Conservation (phyloP, 2,113 vertebrate species). For the Notechis scutatus region DNA sequence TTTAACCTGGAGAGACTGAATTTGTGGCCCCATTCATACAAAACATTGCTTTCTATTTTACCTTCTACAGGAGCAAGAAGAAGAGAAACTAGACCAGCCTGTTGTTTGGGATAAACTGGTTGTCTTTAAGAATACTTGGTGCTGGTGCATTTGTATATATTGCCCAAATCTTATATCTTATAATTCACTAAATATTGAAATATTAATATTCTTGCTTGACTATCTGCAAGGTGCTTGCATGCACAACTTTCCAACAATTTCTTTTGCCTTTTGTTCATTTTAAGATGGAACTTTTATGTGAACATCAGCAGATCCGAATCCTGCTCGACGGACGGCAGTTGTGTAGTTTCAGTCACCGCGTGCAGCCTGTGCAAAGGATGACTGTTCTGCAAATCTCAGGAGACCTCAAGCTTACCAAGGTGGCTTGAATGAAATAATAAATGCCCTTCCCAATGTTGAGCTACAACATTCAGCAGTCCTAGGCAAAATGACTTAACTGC, state of each 20-base stretch:
- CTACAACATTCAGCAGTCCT: background rate
- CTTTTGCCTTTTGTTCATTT: conserved; percentile 14
- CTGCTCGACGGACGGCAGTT: conserved; percentile 85
- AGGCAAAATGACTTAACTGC: background rate
- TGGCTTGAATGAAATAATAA: conserved; percentile 71
- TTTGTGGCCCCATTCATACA: background rate
- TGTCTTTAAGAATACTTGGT: background rate
- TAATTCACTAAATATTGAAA: background rate
- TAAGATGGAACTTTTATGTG: conserved; percentile 89
- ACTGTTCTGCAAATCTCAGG: conserved; percentile 79
- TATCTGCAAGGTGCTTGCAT: background rate
- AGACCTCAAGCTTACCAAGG: conserved; percentile 86
- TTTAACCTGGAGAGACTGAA: background rate
- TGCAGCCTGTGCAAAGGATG: conserved; percentile 74
- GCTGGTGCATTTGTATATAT: background rate
- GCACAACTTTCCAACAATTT: background rate
- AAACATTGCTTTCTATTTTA: background rate
- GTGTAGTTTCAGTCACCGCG: conserved; percentile 82
- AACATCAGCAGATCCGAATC: conserved; percentile 89
- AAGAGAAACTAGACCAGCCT: background rate
- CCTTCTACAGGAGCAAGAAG: background rate
- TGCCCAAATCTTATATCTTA: background rate
- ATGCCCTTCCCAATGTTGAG: background rate
- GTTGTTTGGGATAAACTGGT: background rate
- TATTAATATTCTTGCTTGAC: background rate